A percentile compares a stretch with the other conserved stretches of the same genome.
Conservation (phyloP, 2,797 vertebrate genomes). For the Danionella dracula region DNA sequence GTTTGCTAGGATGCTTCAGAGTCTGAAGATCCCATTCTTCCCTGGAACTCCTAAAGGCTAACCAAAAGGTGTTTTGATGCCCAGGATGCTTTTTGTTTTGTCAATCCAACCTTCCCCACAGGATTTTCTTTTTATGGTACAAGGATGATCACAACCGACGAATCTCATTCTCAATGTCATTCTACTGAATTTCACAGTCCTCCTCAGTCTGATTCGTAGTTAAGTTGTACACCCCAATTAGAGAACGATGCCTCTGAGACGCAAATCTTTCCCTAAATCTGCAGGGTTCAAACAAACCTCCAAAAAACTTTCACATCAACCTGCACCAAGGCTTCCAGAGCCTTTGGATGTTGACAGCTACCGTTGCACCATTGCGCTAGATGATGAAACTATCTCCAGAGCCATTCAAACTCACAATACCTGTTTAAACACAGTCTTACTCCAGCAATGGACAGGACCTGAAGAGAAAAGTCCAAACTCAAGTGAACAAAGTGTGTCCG, state of each 20-base stretch:
- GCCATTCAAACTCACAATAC: constrained; percentile 45
- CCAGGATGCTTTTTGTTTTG: constrained; percentile 86
- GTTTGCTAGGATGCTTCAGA: no score
- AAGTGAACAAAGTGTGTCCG: constrained; percentile 89
- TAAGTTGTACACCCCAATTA: constrained; percentile 51
- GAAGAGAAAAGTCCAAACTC: constrained; percentile 70
- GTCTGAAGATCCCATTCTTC: constrained; percentile 61
- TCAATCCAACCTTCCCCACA: constrained; percentile 88
- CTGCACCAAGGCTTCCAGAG: constrained; percentile 80
- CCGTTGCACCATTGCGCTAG: constrained; percentile 57
- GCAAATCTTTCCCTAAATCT: not conserved
- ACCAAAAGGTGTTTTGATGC: no score
- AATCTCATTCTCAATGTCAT: no score
- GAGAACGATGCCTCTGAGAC: constrained; percentile 58
- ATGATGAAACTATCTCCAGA: constrained; percentile 59
- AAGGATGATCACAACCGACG: constrained; percentile 24
- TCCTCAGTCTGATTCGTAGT: constrained; percentile 61
- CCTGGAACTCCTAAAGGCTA: constrained; percentile 51
- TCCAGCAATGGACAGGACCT: constrained; percentile 53
- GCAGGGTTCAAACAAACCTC: constrained; percentile 57
- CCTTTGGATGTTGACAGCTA: constrained; percentile 57
- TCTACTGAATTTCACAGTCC: no score
- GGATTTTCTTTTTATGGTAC: constrained; percentile 38
- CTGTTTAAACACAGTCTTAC: constrained; percentile 31
- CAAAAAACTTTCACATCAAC: constrained; percentile 58